These are phyloP conservation scores for Oryzias dopingdopingensis DNA, from an alignment of 2,797 vertebrate genomes.

Conservation along the genomic window DNA sequence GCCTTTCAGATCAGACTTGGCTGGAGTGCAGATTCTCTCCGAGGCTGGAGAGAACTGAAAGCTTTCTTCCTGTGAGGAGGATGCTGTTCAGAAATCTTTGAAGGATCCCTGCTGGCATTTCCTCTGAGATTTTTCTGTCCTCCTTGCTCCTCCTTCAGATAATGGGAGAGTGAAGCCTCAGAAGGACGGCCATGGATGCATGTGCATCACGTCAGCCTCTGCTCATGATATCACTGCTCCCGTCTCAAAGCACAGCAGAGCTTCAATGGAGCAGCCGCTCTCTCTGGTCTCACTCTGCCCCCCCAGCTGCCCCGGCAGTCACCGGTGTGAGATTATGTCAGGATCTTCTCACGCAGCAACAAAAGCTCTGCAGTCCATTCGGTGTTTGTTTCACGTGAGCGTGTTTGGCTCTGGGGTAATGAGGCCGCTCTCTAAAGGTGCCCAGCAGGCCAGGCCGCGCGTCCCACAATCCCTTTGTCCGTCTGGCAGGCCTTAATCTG, in stretches of 20 bases:
- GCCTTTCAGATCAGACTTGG: too few species aligned
- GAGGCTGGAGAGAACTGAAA: too few species aligned
- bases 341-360: slow-evolving; percentile 60
- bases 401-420: slow-evolving; percentile 63
- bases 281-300: slow-evolving; percentile 43
- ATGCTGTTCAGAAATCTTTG: too few species aligned
- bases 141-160: too few species aligned
- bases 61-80: too few species aligned
- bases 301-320: slow-evolving; percentile 15
- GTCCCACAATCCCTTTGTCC: slow-evolving; percentile 54
- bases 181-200: background rate
- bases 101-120: too few species aligned
- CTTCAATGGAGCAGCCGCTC: slow-evolving; percentile 40
- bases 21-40: too few species aligned
- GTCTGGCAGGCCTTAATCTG: slow-evolving; percentile 74
- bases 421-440: slow-evolving; percentile 48
- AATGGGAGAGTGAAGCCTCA: too few species aligned
- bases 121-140: too few species aligned
- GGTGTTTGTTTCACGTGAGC: slow-evolving; percentile 63
- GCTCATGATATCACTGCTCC: slow-evolving; percentile 30
- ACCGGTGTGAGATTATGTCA: slow-evolving; percentile 53
- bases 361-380: slow-evolving; percentile 29
- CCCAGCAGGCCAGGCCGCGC: slow-evolving; percentile 41
- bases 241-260: slow-evolving; percentile 6
- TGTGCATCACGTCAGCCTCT: slow-evolving; percentile 25